Evolutionary conservation across 1,140 invertebrate species (phyloP).

Genomic region (Cydia splendana): DNA sequence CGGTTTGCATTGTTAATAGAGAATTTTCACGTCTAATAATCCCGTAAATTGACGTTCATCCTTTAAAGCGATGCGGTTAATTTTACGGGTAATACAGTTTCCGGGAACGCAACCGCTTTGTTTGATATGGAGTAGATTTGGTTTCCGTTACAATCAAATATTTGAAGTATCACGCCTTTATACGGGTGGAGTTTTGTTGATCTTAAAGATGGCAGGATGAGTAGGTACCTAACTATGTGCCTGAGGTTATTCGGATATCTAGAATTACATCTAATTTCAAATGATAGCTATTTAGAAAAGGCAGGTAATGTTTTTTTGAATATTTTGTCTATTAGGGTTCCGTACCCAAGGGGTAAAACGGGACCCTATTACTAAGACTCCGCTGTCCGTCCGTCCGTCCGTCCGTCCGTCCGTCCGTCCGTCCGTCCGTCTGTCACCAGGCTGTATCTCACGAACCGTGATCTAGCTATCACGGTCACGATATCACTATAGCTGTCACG

Average conservation of each 20-base stretch:
- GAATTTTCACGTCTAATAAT: slow-evolving; percentile 26
- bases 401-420: too few species aligned
- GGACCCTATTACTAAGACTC: too few species aligned
- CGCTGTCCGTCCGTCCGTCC: too few species aligned
- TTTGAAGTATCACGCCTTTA: neutral
- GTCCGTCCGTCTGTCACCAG: too few species aligned
- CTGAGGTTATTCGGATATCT: neutral
- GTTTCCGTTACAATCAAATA: slow-evolving; percentile 15
- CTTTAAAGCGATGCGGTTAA: slow-evolving; percentile 21
- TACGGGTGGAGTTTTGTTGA: slow-evolving; percentile 15
- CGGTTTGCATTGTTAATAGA: neutral
- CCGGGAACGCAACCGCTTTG: slow-evolving; percentile 1
- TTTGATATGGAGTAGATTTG: slow-evolving; percentile 20
- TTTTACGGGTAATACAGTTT: slow-evolving; percentile 20
- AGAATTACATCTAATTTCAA: neutral
- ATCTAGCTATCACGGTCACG: too few species aligned
- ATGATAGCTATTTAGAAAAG: too few species aligned
- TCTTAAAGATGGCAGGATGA: neutral
- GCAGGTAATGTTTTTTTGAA: too few species aligned
- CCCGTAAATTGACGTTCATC: slow-evolving; percentile 26
- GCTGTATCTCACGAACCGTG: too few species aligned
- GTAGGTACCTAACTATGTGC: neutral
- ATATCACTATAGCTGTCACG: too few species aligned
- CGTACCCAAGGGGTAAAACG: too few species aligned
- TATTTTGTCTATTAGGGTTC: too few species aligned